These are phyloP conservation scores for Parauchenoglanis punctatus DNA, from an alignment of 2,797 vertebrate species.

Conservation along the genomic window DNA sequence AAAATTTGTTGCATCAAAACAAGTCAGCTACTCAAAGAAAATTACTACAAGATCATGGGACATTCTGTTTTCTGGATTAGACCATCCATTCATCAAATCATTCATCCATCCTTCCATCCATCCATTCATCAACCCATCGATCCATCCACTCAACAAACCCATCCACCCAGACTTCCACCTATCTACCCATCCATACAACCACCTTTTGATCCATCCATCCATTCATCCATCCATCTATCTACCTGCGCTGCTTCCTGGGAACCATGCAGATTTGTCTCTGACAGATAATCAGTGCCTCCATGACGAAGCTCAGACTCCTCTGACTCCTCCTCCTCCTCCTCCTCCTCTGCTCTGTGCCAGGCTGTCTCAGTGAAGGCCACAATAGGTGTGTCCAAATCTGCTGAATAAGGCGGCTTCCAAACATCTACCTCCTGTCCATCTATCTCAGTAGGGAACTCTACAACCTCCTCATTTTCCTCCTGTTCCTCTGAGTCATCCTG, in stretches of 20 bases:
- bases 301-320: constrained; percentile 63
- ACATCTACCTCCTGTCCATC: constrained; percentile 49
- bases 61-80: background rate
- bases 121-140: background rate
- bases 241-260: constrained; percentile 82
- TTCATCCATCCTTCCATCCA: too few species aligned
- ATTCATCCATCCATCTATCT: constrained; percentile 16
- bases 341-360: constrained; percentile 62
- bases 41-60: too few species aligned
- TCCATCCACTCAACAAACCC: background rate
- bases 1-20: background rate
- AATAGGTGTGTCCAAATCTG: constrained; percentile 54
- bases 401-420: constrained; percentile 54
- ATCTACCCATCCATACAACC: background rate
- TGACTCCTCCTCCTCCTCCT: constrained; percentile 49
- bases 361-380: constrained; percentile 62
- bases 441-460: constrained; percentile 45
- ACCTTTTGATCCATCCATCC: background rate
- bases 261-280: constrained; percentile 60
- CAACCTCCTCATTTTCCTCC: constrained; percentile 29
- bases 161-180: background rate
- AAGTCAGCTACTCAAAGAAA: background rate
- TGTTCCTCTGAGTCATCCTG: constrained; percentile 26
- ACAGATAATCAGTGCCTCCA: constrained; percentile 61
- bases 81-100: background rate